Conservation (phyloP, 1,140 invertebrate species). For the Dendroctonus valens region DNA sequence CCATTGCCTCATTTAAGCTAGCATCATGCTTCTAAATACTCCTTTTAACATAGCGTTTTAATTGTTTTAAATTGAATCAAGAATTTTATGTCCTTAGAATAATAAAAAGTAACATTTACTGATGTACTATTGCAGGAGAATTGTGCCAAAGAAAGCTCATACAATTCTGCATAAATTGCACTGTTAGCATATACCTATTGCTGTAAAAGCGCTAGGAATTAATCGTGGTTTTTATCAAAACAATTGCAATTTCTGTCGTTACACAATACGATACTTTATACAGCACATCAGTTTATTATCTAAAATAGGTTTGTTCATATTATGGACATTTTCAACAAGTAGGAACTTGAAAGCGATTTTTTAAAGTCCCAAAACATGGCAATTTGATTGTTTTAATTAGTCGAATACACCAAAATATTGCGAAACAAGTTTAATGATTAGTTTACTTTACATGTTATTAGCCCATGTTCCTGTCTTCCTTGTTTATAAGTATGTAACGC, state of each 20-base stretch:
- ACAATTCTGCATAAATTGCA: slow-evolving; percentile 1
- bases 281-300: too few relatives aligned
- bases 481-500: slow-evolving; percentile 22
- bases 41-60: neutral
- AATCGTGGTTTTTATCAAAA: too few relatives aligned
- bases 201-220: too few relatives aligned
- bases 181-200: neutral
- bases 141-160: slow-evolving; percentile 1
- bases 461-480: slow-evolving; percentile 19
- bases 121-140: neutral
- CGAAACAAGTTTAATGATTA: slow-evolving; percentile 10
- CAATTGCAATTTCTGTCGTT: too few relatives aligned
- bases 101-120: neutral
- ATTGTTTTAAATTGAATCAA: neutral
- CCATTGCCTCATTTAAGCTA: too few relatives aligned
- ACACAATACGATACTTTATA: too few relatives aligned
- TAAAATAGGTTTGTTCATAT: too few relatives aligned
- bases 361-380: neutral
- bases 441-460: slow-evolving; percentile 18
- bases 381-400: neutral
- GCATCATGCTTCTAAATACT: neutral
- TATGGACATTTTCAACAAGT: too few relatives aligned
- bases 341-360: neutral
- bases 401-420: slow-evolving; percentile 4
- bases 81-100: too few relatives aligned